These are phyloP conservation scores for Agrypnus murinus DNA, from an alignment of 2,888 invertebrate species.

Conservation along the genomic window DNA sequence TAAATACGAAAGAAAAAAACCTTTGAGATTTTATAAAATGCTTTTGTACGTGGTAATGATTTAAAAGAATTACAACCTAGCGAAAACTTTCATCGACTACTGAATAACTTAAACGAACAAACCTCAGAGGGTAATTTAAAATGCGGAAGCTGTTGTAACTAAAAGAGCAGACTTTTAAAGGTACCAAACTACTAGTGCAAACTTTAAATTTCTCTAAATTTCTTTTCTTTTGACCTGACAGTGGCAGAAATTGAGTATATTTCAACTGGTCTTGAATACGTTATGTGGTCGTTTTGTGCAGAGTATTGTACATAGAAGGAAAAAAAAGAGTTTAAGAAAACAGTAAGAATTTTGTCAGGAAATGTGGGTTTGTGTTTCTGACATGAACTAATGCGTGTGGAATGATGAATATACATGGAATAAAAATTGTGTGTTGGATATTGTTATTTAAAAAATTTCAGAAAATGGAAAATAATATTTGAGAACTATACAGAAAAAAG, in stretches of 20 bases:
- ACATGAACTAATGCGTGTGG: conserved; percentile 37
- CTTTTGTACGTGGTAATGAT: no score
- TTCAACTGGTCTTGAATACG: conserved; percentile 16
- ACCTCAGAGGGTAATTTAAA: background rate
- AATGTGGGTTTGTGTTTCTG: conserved; percentile 35
- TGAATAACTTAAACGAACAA: no score
- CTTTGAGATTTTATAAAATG: no score
- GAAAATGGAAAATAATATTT: no score
- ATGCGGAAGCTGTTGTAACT: conserved; percentile 10
- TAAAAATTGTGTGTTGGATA: conserved; percentile 2
- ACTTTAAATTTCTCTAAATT: conserved; percentile 24
- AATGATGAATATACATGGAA: conserved; percentile 21
- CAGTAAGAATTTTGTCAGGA: conserved; percentile 11
- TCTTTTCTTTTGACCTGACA: conserved; percentile 17
- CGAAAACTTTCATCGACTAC: no score
- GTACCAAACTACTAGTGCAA: conserved; percentile 1
- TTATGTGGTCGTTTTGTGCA: background rate
- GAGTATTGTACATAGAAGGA: background rate
- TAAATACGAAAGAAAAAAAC: no score
- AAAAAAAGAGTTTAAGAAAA: conserved; percentile 5
- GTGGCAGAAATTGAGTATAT: conserved; percentile 28
- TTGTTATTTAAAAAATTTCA: background rate
- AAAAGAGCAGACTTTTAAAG: conserved; percentile 21
- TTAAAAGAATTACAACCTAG: no score
- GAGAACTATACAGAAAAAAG: no score